phyloP scores from a whole-genome alignment of 2,113 vertebrate genomes.

The Psephotus haematonotus region DNA sequence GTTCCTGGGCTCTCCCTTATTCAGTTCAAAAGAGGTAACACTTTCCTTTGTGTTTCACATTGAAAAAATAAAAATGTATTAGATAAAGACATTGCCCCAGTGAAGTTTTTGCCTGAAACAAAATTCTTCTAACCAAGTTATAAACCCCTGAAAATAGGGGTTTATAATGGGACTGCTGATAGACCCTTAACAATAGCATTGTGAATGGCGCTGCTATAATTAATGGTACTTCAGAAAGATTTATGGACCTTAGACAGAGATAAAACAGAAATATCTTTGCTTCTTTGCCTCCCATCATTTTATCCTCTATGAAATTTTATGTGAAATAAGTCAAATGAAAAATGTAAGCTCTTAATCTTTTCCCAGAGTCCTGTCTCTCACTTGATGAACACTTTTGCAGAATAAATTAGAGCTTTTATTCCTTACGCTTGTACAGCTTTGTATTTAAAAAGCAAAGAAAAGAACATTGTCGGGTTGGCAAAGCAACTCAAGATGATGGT shows the following conservation, averaged over 20 bases:
- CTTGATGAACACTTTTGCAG: conserved; percentile 68
- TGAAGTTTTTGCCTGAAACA: conserved; percentile 41
- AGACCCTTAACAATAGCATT: conserved; percentile 58
- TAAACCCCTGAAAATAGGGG: conserved; percentile 39
- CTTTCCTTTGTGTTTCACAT: not conserved
- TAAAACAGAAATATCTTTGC: conserved; percentile 75
- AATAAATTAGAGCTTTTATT: conserved; percentile 70
- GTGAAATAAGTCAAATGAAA: conserved; percentile 76
- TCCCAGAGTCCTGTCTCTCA: conserved; percentile 66
- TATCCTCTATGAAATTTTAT: conserved; percentile 78
- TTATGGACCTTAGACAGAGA: conserved; percentile 71
- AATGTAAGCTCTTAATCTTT: conserved; percentile 77
- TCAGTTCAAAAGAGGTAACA: not conserved
- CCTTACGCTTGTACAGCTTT: conserved; percentile 42
- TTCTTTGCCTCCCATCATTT: conserved; percentile 71
- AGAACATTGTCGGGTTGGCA: not conserved
- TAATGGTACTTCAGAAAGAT: conserved; percentile 74
- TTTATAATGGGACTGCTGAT: conserved; percentile 51
- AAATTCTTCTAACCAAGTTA: conserved; percentile 52
- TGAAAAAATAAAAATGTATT: not conserved
- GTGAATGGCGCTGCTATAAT: conserved; percentile 65
- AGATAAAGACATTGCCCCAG: conserved; percentile 1
- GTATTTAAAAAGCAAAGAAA: conserved; percentile 56
- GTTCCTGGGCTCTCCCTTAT: not conserved
- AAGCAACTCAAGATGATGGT: not conserved